Evolutionary conservation across 2,888 invertebrate species (phyloP), one percentile per base, ranked within the genome.

Genomic region (Gymnoscelis rufifasciata): DNA sequence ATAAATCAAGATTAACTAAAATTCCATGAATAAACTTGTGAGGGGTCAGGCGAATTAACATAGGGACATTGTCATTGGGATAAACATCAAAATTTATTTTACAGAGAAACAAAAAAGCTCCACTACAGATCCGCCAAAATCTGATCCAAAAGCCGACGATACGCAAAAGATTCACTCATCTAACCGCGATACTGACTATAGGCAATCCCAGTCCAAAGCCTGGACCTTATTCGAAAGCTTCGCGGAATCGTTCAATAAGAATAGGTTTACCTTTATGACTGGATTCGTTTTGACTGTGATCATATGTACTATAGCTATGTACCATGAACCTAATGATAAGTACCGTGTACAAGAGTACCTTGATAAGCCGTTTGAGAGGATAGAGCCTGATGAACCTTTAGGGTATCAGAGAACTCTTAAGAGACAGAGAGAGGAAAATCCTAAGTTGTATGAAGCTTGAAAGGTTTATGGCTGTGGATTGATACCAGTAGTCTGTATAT

Each of bases 221-320:
- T 78, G 76, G 77, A 76, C 73, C 0, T 69, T 84, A 33, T 6
- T 86, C 44, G 84, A 82, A 14, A 81, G 62, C 54, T 43, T 88
- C 10, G 40, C 52, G 0, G 78, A 87, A 0, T 28, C 76, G 0
- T 87, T 62, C 53, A 41, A 54, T 7, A 67, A 59, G 19, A 82
- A 87, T 44, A 73, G 62, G 47, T 0, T 41, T 0, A 33, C 23
- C n/a, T 87, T 88, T 44, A 7, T 74, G 0, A 5, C 58, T 1
- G 88, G 87, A 0, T 86, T 88, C 45, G 7, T 66, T 10, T 27
- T 66, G 28, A 56, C 81, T 0, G 58, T 76, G 0, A 0, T 72
- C 1, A 0, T 66, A 0, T 59, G 62, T 41, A 1, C 38, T 1
- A 0, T 68, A 0, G 8, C 50, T 0, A 19, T 78, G 0, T 1